Percentiles rank a stretch among this genome's conserved stretches.
These are phyloP conservation scores for Hyperoplus lanceolatus DNA, from an alignment of 2,797 vertebrate species.

Conservation along the genomic window DNA sequence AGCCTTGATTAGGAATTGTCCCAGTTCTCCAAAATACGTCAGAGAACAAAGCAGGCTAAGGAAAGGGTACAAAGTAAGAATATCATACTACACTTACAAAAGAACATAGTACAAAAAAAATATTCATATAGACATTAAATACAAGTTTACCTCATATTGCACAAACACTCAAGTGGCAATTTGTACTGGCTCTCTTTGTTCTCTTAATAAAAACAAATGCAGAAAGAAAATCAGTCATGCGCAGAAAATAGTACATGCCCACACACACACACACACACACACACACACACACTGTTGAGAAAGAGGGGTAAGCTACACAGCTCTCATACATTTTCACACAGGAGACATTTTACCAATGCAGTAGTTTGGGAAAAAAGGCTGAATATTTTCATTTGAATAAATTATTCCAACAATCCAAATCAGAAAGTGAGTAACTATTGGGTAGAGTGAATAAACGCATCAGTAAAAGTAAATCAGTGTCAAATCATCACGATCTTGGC, in stretches of 20 bases:
- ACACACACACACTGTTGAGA: neutral
- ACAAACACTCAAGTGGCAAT: conserved; percentile 84
- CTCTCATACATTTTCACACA: conserved; percentile 28
- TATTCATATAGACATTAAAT: conserved; percentile 70
- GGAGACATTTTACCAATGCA: conserved; percentile 42
- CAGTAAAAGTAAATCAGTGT: conserved; percentile 25
- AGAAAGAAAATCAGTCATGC: conserved; percentile 38
- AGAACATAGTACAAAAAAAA: conserved; percentile 47
- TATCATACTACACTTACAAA: conserved; percentile 67
- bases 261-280: neutral
- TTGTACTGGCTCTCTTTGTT: conserved; percentile 73
- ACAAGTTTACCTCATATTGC: conserved; percentile 83
- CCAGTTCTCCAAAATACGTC: conserved; percentile 62
- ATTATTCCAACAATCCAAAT: conserved; percentile 50
- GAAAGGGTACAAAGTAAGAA: conserved; percentile 51
- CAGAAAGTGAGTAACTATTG: conserved; percentile 21
- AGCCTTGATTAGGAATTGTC: conserved; percentile 66
- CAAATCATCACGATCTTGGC: conserved; percentile 25
- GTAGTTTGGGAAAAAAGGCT: conserved; percentile 30
- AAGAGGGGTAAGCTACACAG: conserved; percentile 32
- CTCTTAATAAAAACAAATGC: conserved; percentile 42
- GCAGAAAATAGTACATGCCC: conserved; percentile 27
- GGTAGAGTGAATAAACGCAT: conserved; percentile 28
- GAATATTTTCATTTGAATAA: conserved; percentile 56
- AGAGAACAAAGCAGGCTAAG: conserved; percentile 57